These are phyloP conservation scores for Motacilla alba DNA, from an alignment of 2,113 vertebrate species.

Conservation along the genomic window DNA sequence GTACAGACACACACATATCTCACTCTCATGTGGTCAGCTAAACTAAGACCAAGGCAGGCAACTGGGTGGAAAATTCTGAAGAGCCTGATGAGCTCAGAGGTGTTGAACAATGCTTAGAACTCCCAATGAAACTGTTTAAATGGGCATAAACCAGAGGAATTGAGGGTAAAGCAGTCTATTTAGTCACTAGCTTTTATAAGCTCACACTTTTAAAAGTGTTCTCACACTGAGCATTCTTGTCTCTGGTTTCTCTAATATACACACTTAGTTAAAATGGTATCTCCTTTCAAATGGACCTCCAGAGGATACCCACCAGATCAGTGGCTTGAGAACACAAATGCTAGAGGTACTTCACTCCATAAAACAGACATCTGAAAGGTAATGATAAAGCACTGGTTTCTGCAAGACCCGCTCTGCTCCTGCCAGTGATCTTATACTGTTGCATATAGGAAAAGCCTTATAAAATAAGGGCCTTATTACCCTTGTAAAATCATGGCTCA, in stretches of 20 bases:
- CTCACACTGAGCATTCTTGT: not conserved
- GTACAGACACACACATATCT: not conserved
- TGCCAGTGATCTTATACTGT: not conserved
- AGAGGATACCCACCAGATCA: not conserved
- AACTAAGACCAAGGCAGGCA: not conserved
- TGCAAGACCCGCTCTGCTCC: not conserved
- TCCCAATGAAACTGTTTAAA: not conserved
- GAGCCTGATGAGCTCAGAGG: not conserved
- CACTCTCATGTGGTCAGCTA: not conserved
- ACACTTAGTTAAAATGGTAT: not conserved
- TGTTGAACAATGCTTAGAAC: not conserved
- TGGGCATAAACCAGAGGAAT: not conserved
- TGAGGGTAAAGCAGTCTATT: not conserved
- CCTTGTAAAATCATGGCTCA: not conserved
- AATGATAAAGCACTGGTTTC: not conserved
- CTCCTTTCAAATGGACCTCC: not conserved
- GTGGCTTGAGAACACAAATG: not conserved
- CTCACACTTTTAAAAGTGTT: not conserved
- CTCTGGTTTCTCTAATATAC: not conserved
- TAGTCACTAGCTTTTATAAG: not conserved
- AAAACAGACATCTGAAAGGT: not conserved
- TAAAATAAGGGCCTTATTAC: not conserved
- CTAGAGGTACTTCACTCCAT: not conserved
- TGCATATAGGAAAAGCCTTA: not conserved
- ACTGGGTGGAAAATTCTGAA: not conserved